Conservation (phyloP, 2,797 vertebrate species). For the Galagoides demidoff region DNA sequence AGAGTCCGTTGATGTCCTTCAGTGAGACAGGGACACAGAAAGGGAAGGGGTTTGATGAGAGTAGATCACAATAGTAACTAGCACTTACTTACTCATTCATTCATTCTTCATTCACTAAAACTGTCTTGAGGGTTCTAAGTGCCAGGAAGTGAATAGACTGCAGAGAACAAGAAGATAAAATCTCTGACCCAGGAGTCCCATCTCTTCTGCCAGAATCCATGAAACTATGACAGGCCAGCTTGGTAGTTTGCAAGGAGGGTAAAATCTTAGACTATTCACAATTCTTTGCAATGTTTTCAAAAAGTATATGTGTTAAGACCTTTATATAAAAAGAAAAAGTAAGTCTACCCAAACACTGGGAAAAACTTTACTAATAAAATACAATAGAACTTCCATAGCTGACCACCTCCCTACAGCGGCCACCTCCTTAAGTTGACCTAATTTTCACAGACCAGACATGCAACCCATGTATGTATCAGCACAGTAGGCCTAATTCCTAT, state of each 20-base stretch:
- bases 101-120: neutral
- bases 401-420: no score
- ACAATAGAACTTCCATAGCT: no score
- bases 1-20: neutral
- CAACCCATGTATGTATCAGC: no score
- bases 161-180: neutral
- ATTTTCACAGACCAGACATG: no score
- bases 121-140: neutral
- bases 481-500: no score
- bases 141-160: neutral
- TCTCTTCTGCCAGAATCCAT: neutral
- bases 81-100: neutral
- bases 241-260: neutral
- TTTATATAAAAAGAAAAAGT: neutral
- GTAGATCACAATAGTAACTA: neutral
- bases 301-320: neutral
- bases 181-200: rapidly evolving
- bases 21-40: neutral
- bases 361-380: neutral
- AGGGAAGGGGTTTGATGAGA: neutral
- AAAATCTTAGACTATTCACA: neutral
- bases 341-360: neutral
- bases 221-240: neutral
- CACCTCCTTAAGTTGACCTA: no score
- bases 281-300: neutral